Evolutionary conservation across 2,888 invertebrate species (phyloP), one percentile per base, ranked within the genome.

Genomic region (Leucania comma): DNA sequence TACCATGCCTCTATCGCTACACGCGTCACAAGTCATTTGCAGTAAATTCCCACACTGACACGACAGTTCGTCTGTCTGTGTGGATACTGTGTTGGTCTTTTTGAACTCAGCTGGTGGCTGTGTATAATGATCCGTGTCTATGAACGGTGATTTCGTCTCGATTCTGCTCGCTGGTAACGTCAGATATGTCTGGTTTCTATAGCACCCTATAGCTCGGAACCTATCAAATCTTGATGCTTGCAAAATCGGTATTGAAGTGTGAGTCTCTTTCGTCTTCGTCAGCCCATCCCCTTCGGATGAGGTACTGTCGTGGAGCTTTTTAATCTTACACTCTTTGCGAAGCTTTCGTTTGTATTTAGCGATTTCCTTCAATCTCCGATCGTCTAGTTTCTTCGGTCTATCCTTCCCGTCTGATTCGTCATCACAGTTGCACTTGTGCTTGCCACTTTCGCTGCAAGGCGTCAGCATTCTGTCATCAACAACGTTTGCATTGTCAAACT

Each of bases 391-490:
- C 82, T 94, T 94, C 48, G 92, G 77, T 68, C 91, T 89, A 5
- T 88, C 87, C 17, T 92, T 94, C 50, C 89, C 93, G 84, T 97
- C 97, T 3, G 97, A 97, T 84, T 98, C 98, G 48, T 97, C 97
- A 83, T 97, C 97, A 87, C 97, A 97, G 68, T 96, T 97, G 91
- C 98, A 98, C 80, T 97, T 97, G 90, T 98, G 98, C 89, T 98
- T 98, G 0, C 98, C 98, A 72, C 97, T 97, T 82, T 97, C 97
- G 82, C 97, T 97, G 92, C 98, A 98, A 0, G 96, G 95, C 0
- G 97, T 97, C 82, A 97, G 96, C 96, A 98, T 97, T 80, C 98
- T 94, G 85, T 98, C 98, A 87, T 98, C 98, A 20, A 98, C 93
- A 56, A 97, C 83, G 24, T 89, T 87, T 3, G 22, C 66, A 56